These are phyloP conservation scores for Oxyteleia sp. DNA, from an alignment of 2,888 invertebrate species.

Conservation along the genomic window DNA sequence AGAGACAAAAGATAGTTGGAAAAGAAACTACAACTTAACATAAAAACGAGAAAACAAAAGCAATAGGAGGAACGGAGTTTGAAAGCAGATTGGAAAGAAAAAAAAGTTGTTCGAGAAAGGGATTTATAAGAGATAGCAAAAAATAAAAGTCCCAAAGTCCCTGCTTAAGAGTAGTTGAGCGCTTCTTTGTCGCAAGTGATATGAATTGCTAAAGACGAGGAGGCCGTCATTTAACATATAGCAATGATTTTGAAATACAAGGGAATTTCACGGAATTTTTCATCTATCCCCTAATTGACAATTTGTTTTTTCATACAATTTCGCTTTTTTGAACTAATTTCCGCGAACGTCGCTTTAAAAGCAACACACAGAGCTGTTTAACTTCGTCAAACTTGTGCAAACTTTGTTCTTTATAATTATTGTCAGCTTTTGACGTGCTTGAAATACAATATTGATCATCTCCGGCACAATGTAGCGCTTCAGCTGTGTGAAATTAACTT, in stretches of 20 bases:
- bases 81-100: conserved; percentile 22
- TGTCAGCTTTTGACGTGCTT: too few relatives aligned
- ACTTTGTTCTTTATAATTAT: too few relatives aligned
- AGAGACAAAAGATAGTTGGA: not conserved
- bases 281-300: not conserved
- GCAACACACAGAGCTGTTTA: not conserved
- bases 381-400: too few relatives aligned
- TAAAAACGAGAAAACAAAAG: conserved; percentile 5
- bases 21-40: not conserved
- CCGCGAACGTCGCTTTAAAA: not conserved
- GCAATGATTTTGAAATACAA: not conserved
- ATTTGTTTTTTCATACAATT: not conserved
- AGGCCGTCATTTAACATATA: not conserved
- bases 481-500: conserved; percentile 2
- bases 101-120: not conserved
- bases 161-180: not conserved
- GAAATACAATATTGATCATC: not conserved
- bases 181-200: not conserved
- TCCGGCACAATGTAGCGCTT: not conserved
- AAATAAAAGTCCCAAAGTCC: conserved; percentile 13
- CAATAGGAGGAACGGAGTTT: conserved; percentile 6
- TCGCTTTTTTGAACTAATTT: not conserved
- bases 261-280: not conserved
- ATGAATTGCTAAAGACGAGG: not conserved
- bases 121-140: not conserved